A percentile compares a stretch with the other conserved stretches of the same genome.
Conservation (phyloP, 2,113 vertebrate species). For the Marmota monax region DNA sequence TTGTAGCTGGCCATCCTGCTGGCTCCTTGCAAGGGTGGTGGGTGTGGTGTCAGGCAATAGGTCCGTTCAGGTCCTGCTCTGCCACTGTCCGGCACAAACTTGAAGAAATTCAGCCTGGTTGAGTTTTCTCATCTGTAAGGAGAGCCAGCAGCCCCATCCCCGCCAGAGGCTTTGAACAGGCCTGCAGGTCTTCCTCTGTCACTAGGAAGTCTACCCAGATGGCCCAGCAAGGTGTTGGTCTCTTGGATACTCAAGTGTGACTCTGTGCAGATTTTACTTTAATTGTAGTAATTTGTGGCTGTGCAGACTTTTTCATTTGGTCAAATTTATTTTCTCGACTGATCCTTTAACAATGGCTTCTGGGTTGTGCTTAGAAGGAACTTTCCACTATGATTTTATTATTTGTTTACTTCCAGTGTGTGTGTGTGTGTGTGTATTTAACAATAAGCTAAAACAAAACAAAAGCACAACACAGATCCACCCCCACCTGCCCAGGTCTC, state of each 20-base stretch:
- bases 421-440: no score
- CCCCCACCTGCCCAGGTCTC: not conserved
- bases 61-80: not conserved
- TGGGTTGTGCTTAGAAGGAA: not conserved
- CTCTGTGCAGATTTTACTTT: not conserved
- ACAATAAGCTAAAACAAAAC: not conserved
- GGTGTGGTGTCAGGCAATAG: no score
- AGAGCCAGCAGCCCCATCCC: fast-evolving
- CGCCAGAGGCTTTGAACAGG: no score
- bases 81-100: not conserved
- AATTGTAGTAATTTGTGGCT: not conserved
- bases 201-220: not conserved
- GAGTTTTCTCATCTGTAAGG: not conserved
- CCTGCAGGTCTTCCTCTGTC: not conserved
- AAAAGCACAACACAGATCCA: not conserved
- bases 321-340: not conserved
- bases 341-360: not conserved
- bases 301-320: not conserved
- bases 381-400: not conserved
- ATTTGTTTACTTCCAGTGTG: not conserved
- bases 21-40: no score
- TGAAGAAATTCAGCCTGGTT: not conserved
- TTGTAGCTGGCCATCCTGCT: no score
- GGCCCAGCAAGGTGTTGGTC: no score
- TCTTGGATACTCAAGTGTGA: not conserved